Evolutionary conservation across 2,113 vertebrate species (phyloP).

Genomic region (Cettia cetti): DNA sequence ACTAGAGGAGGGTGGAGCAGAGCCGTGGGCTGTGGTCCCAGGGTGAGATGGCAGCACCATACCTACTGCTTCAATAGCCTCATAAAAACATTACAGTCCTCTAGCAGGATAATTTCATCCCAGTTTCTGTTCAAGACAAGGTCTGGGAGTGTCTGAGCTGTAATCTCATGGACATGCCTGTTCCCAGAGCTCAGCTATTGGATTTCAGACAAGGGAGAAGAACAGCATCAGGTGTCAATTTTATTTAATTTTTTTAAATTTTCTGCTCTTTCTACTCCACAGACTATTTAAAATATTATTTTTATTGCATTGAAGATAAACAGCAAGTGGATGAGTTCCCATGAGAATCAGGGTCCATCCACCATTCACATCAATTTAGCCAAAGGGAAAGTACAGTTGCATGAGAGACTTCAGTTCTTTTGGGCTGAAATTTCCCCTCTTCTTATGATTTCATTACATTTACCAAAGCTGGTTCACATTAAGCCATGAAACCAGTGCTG

Average conservation of each 20-base stretch:
- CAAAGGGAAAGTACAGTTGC: neutral
- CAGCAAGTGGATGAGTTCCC: slow-evolving; percentile 20
- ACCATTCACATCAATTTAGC: neutral
- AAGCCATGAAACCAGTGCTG: neutral
- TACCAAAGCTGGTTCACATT: neutral
- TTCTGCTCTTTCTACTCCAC: neutral
- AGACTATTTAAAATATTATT: slow-evolving; percentile 19
- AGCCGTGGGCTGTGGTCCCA: fast-evolving
- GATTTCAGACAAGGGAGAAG: slow-evolving; percentile 4
- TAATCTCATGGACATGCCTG: neutral
- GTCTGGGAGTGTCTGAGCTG: slow-evolving; percentile 12
- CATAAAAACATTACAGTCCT: neutral
- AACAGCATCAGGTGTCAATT: slow-evolving; percentile 4
- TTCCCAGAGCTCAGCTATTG: slow-evolving; percentile 1
- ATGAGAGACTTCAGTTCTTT: neutral
- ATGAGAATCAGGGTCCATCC: slow-evolving; percentile 15
- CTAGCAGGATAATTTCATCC: neutral
- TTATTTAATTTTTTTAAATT: neutral
- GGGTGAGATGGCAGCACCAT: neutral
- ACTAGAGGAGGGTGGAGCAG: fast-evolving
- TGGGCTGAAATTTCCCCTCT: neutral
- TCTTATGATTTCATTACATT: slow-evolving; percentile 37
- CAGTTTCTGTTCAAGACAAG: neutral
- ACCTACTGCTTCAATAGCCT: neutral
- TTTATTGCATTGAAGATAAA: slow-evolving; percentile 54